Conservation (phyloP, 2,113 vertebrate species). For the Oenanthe melanoleuca region DNA sequence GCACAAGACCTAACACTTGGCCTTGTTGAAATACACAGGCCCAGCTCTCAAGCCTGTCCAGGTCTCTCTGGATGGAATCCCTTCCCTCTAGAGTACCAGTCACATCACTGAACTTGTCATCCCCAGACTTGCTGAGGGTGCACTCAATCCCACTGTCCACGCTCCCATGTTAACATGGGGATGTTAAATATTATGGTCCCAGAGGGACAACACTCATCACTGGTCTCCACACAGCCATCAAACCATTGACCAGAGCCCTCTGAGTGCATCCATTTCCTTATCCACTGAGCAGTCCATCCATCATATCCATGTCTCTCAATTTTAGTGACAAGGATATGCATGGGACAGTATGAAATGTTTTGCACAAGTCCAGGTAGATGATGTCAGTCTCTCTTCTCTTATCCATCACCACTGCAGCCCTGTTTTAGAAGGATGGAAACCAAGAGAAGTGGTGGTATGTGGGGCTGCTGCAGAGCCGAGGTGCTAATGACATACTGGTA, state of each 20-base stretch:
- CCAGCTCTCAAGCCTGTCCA: not conserved
- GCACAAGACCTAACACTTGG: not conserved
- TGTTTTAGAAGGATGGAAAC: not conserved
- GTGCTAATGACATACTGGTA: not conserved
- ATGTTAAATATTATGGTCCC: not conserved
- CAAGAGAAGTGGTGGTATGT: not conserved
- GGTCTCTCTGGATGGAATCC: not conserved
- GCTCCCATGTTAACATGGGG: too few relatives aligned
- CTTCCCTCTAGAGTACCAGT: not conserved
- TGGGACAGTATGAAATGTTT: not conserved
- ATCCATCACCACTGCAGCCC: not conserved
- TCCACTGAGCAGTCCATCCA: fast-evolving
- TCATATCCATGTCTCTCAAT: not conserved
- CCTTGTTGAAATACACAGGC: not conserved
- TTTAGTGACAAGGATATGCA: not conserved
- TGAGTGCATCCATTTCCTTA: not conserved
- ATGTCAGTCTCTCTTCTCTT: not conserved
- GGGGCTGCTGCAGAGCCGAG: not conserved
- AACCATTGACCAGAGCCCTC: not conserved
- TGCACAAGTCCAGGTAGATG: not conserved
- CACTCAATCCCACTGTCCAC: not conserved
- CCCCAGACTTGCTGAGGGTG: not conserved
- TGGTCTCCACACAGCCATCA: not conserved
- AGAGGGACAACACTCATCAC: not conserved
- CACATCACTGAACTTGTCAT: not conserved